Base-by-base conservation (phyloP, 1,140 invertebrate genomes). In the Papilio machaon region DNA sequence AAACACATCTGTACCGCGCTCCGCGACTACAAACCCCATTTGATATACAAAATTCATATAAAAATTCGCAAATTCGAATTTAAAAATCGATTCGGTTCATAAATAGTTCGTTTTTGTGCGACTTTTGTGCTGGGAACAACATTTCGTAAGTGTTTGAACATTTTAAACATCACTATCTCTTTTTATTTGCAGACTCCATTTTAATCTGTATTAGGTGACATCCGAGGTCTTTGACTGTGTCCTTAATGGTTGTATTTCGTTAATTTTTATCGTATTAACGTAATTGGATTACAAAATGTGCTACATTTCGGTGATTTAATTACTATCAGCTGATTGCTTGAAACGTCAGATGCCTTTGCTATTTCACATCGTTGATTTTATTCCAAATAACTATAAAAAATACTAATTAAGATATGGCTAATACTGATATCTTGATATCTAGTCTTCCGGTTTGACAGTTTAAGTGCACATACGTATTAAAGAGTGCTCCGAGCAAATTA, bases 1-100 rank as follows among this genome's bases (percentile, higher is more conserved):
- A 92, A 92, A 93, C 87, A 92, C 89, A 87, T 87, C 88, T 84
- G 85, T 85, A 82, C 78, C 91, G 92, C 91, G 91, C 91, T 86
- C 86, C 91, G 92, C 91, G 90, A 85, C 85, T 80, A 82, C 88
- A 89, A 89, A 89, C 86, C 80, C 73, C 78, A 82, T 88, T 88
- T 81, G 76, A 77, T 85, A 89, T 87, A 84, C 77, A 81, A 90
- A 91, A 88, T 87, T 86, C 79, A 84, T 82, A 17, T 87, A 19
- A 10, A 52, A 76, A 76, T 17, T 3, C 47, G 17, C 47, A 76
- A 49, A 76, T 76, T 52, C 79, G 83, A 83, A 73, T 86, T 82
- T 74, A 23, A 85, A 84, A 86, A 73, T 67, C 80, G 52, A 85
- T 84, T 73, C 75, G 83, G 23, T 46, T 73, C 87, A 87, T 11